These are phyloP conservation scores for Drosophila lini DNA, from an alignment of 1,140 invertebrate genomes.

Conservation along the genomic window DNA sequence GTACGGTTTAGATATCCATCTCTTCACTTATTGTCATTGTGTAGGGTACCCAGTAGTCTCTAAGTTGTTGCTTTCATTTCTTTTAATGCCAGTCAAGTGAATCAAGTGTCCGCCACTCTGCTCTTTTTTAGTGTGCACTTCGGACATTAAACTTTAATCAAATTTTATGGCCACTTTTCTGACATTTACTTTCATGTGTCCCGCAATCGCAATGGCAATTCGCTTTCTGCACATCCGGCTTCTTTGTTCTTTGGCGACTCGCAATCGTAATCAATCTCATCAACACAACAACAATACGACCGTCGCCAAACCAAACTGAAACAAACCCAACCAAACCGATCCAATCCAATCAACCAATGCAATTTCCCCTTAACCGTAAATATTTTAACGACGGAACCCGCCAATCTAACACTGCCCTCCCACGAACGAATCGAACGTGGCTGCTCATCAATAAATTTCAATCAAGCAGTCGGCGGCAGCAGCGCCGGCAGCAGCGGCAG, in stretches of 20 bases:
- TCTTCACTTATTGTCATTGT: background rate
- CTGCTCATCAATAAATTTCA: slow-evolving; percentile 78
- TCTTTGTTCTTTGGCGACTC: slow-evolving; percentile 40
- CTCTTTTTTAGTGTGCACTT: slow-evolving; percentile 59
- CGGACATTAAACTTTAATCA: slow-evolving; percentile 75
- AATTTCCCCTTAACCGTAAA: slow-evolving; percentile 83
- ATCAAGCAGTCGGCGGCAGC: slow-evolving; percentile 78
- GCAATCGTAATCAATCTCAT: slow-evolving; percentile 81
- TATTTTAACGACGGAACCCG: slow-evolving; percentile 75
- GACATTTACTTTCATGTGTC: slow-evolving; percentile 70
- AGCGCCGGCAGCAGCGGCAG: slow-evolving; percentile 75
- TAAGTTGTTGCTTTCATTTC: background rate
- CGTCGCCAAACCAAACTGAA: slow-evolving; percentile 33
- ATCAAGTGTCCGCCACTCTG: slow-evolving; percentile 23
- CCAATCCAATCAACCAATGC: slow-evolving; percentile 81
- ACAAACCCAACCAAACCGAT: slow-evolving; percentile 48
- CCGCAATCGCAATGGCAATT: slow-evolving; percentile 42
- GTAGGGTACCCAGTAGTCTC: slow-evolving; percentile 1
- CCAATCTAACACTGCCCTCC: slow-evolving; percentile 62
- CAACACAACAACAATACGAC: slow-evolving; percentile 65
- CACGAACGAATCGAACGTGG: slow-evolving; percentile 56
- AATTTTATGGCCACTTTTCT: slow-evolving; percentile 73
- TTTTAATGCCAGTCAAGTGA: slow-evolving; percentile 29
- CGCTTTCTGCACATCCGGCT: slow-evolving; percentile 31
- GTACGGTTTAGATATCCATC: too few species aligned